Conservation (phyloP, 2,113 vertebrate species). For the Callionymus lyra region DNA sequence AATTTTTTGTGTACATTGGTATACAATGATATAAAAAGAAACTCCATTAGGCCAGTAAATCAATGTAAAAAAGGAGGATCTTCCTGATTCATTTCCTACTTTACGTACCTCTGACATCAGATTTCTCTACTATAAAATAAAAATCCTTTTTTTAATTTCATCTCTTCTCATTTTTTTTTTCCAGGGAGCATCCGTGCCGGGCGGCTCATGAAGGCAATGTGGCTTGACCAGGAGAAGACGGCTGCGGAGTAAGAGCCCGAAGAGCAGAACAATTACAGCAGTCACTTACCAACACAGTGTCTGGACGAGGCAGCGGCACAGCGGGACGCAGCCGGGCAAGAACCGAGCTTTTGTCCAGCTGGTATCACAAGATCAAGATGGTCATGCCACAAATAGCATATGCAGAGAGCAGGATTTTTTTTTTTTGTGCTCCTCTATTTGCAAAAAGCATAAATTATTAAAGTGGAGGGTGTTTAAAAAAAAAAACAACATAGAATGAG, state of each 20-base stretch:
- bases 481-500: too few relatives aligned
- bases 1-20: too few relatives aligned
- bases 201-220: slow-evolving; percentile 44
- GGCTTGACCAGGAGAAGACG: slow-evolving; percentile 47
- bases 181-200: slow-evolving; percentile 18
- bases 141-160: too few relatives aligned
- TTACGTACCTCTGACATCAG: too few relatives aligned
- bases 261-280: slow-evolving; percentile 66
- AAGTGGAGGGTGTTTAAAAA: too few relatives aligned
- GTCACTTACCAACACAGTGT: slow-evolving; percentile 65
- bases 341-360: slow-evolving; percentile 53
- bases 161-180: too few relatives aligned
- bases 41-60: too few relatives aligned
- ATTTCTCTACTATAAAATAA: too few relatives aligned
- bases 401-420: slow-evolving; percentile 28
- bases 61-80: too few relatives aligned
- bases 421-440: too few relatives aligned
- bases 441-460: slow-evolving; percentile 17
- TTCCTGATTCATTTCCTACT: too few relatives aligned
- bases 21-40: too few relatives aligned
- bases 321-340: slow-evolving; percentile 55
- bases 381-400: slow-evolving; percentile 55
- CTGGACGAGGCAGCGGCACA: slow-evolving; percentile 54
- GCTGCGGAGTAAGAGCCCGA: slow-evolving; percentile 52
- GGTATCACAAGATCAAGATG: slow-evolving; percentile 57